phyloP scores from a whole-genome alignment of 2,113 vertebrate species.

The Aegithalos caudatus region DNA sequence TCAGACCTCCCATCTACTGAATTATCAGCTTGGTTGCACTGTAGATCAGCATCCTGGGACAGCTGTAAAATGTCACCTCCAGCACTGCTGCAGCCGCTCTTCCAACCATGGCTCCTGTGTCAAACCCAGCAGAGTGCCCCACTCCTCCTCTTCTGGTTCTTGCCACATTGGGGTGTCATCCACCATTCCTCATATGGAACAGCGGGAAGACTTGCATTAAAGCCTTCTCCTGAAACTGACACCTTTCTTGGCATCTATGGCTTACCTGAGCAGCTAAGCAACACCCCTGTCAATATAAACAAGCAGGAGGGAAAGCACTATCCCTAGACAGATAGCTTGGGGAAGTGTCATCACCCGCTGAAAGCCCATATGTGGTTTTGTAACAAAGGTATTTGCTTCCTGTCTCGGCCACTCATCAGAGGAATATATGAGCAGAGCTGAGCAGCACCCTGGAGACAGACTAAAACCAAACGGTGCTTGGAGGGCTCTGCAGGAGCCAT shows the following conservation, averaged over 20 bases:
- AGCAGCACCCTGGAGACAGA: conserved; percentile 30
- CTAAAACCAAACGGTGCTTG: not conserved
- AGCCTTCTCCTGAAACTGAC: not conserved
- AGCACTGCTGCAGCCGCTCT: not conserved
- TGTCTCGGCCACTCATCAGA: not conserved
- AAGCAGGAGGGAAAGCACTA: not conserved
- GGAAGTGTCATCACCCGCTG: not conserved
- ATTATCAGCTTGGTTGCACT: not conserved
- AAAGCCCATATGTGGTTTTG: conserved; percentile 38
- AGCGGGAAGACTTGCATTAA: not conserved
- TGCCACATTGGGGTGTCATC: fast-evolving
- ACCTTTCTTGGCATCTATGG: not conserved
- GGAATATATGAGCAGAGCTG: not conserved
- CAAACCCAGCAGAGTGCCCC: not conserved
- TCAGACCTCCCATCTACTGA: not conserved
- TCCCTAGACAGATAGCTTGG: conserved; percentile 15
- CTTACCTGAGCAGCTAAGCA: conserved; percentile 16
- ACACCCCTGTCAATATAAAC: conserved; percentile 26
- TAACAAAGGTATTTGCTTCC: conserved; percentile 37
- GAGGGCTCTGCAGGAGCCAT: not conserved
- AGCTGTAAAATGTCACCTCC: not conserved
- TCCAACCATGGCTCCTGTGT: fast-evolving
- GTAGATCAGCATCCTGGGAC: not conserved
- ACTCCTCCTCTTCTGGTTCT: not conserved
- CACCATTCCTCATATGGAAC: fast-evolving